Conservation (phyloP, 2,113 vertebrate species). For the Dryoscopus gambensis region DNA sequence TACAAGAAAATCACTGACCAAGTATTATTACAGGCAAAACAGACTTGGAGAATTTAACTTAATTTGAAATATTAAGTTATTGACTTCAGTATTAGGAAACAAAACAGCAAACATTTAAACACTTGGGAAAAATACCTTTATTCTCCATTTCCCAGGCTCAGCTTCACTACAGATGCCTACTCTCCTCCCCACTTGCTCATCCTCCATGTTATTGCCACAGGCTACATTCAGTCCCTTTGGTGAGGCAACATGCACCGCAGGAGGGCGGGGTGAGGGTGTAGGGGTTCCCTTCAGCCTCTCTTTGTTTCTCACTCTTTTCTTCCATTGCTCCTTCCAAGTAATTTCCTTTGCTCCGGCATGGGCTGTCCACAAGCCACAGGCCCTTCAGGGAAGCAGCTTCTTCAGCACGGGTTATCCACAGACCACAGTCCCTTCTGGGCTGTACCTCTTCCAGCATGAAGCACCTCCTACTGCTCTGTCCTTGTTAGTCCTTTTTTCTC, state of each 20-base stretch:
- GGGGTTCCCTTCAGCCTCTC: background rate
- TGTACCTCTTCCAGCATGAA: background rate
- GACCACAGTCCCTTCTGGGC: background rate
- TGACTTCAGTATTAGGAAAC: background rate
- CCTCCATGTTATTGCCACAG: background rate
- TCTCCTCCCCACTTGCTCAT: background rate
- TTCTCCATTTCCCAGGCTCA: background rate
- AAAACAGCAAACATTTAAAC: background rate
- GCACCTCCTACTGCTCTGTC: background rate
- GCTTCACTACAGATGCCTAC: background rate
- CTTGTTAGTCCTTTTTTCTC: background rate
- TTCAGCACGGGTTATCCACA: background rate
- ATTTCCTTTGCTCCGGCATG: background rate
- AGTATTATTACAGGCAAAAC: background rate
- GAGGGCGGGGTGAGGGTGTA: fast-evolving
- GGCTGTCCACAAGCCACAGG: background rate
- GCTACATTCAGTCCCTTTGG: background rate
- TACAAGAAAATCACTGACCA: background rate
- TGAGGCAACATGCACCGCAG: background rate
- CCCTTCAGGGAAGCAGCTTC: background rate
- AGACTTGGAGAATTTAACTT: background rate
- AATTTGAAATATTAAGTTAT: background rate
- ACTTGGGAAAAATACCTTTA: background rate
- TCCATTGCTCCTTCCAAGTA: background rate
- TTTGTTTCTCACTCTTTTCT: background rate